phyloP scores from a whole-genome alignment of 2,888 invertebrate species.

The Calephelis perditalis region DNA sequence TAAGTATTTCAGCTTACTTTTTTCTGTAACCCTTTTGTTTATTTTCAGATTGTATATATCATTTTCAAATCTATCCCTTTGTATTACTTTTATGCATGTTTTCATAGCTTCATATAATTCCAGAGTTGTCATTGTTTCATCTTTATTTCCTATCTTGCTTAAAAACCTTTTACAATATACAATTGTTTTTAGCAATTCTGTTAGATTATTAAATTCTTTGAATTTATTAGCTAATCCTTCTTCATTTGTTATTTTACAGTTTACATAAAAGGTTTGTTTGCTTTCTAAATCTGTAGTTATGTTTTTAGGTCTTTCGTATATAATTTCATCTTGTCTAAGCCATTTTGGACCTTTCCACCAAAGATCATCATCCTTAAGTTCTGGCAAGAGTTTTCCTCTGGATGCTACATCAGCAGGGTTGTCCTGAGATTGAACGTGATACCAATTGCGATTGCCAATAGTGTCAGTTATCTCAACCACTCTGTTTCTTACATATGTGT shows the following conservation, averaged over 20 bases:
- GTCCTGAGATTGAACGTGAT: conserved; percentile 26
- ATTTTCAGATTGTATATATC: conserved; percentile 17
- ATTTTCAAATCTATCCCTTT: conserved; percentile 24
- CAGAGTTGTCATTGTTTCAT: conserved; percentile 20
- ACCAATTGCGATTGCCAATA: conserved; percentile 23
- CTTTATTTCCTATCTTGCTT: neutral
- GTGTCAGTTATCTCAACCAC: conserved; percentile 27
- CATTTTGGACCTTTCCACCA: conserved; percentile 31
- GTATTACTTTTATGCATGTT: conserved; percentile 25
- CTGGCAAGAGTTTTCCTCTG: conserved; percentile 21
- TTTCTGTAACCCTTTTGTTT: conserved; percentile 20
- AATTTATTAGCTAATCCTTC: conserved; percentile 9
- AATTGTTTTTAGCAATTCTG: conserved; percentile 13
- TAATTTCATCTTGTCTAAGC: conserved; percentile 23
- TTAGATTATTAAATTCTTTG: conserved; percentile 13
- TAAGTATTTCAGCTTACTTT: conserved; percentile 24
- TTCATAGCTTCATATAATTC: conserved; percentile 27
- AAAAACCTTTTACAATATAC: conserved; percentile 19
- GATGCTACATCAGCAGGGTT: conserved; percentile 33
- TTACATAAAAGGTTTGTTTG: conserved; percentile 12
- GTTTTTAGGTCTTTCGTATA: neutral
- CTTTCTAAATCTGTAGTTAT: neutral
- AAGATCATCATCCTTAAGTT: conserved; percentile 21
- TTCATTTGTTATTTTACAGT: conserved; percentile 10
- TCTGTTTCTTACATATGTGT: conserved; percentile 29